Evolutionary conservation across 2,797 vertebrate species (phyloP).

Genomic region (Anniella stebbinsi): DNA sequence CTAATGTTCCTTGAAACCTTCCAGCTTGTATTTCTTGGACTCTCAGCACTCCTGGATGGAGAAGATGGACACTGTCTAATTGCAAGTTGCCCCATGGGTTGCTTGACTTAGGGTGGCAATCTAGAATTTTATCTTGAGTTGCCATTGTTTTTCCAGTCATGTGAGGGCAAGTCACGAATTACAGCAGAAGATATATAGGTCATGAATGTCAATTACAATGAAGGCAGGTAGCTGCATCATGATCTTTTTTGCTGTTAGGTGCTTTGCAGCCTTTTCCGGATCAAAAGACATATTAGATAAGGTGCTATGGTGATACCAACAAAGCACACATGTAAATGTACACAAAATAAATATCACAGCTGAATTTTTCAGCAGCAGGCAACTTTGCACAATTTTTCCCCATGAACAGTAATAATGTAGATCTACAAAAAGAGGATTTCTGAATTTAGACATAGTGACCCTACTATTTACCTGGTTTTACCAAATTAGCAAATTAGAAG

Average conservation of each 20-base stretch:
- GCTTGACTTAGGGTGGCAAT: too few species aligned
- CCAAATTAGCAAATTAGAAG: conserved; percentile 71
- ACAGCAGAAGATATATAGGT: too few species aligned
- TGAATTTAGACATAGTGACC: conserved; percentile 50
- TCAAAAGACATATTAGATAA: not conserved
- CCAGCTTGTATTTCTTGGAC: too few species aligned
- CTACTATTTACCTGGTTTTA: conserved; percentile 56
- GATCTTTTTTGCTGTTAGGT: too few species aligned
- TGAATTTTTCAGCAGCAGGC: not conserved
- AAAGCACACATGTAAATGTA: not conserved
- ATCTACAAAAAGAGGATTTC: conserved; percentile 48
- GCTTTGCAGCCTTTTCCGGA: not conserved
- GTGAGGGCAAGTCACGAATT: too few species aligned
- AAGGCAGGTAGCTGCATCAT: too few species aligned
- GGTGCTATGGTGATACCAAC: not conserved
- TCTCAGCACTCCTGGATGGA: too few species aligned
- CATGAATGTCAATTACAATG: too few species aligned
- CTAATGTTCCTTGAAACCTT: not conserved
- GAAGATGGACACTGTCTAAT: too few species aligned
- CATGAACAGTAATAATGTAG: conserved; percentile 21
- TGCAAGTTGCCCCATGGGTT: too few species aligned
- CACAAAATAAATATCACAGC: not conserved
- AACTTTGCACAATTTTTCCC: not conserved
- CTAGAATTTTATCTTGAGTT: too few species aligned
- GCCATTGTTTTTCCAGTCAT: too few species aligned